A percentile compares a stretch with the other conserved stretches of the same genome.
phyloP scores from a whole-genome alignment of 2,797 vertebrate genomes.

The Staurois parvus region DNA sequence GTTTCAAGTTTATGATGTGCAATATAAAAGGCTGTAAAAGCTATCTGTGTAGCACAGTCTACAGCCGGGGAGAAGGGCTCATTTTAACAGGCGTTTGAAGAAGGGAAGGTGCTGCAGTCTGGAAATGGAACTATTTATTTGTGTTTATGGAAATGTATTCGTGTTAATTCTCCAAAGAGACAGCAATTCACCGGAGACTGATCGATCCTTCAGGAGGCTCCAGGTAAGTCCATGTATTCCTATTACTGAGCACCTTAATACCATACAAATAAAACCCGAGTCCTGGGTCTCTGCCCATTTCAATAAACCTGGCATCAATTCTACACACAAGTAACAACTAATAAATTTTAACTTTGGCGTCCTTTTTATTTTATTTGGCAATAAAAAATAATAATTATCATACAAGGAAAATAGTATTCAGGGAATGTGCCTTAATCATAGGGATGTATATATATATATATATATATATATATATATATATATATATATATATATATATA shows the following conservation, averaged over 20 bases:
- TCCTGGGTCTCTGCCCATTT: neutral
- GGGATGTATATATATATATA: too few relatives aligned
- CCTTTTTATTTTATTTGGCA: neutral
- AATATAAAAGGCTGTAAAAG: conserved; percentile 82
- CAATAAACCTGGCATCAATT: neutral
- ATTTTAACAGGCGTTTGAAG: conserved; percentile 77
- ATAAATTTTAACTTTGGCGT: conserved; percentile 7
- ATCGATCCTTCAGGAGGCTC: neutral
- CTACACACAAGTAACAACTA: neutral
- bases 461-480: too few relatives aligned
- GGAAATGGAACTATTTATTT: conserved; percentile 57
- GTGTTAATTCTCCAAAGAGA: neutral
- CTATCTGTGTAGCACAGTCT: conserved; percentile 71
- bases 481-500: too few relatives aligned
- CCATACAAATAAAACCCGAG: neutral
- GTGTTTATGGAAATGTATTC: neutral
- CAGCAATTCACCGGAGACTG: neutral
- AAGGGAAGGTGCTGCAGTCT: conserved; percentile 67
- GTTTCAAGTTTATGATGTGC: conserved; percentile 82
- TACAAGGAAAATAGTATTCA: neutral
- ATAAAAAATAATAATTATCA: neutral
- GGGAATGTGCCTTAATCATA: neutral
- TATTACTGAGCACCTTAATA: neutral
- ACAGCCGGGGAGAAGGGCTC: conserved; percentile 70
- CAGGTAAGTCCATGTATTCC: neutral